Percentiles rank a stretch among this genome's conserved stretches.
Evolutionary conservation across 1,140 invertebrate species (phyloP).

Genomic region (Drosophila equinoxialis): DNA sequence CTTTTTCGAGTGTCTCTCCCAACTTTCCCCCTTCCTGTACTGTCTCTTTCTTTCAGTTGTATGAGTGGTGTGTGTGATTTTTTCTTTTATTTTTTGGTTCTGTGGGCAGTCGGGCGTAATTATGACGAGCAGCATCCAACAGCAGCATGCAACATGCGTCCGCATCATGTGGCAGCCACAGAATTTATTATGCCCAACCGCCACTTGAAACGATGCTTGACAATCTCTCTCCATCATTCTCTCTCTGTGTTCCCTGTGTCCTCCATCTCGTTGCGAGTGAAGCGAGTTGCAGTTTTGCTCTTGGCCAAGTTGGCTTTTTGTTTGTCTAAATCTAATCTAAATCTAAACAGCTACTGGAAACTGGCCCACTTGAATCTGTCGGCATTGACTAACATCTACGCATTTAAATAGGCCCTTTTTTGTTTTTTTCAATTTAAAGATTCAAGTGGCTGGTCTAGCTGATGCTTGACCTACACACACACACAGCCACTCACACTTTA

Average conservation of each 20-base stretch:
- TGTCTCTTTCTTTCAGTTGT: not conserved
- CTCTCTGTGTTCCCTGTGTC: conserved; percentile 24
- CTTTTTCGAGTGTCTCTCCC: conserved; percentile 67
- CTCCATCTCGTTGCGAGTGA: conserved; percentile 27
- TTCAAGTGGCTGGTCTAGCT: conserved; percentile 40
- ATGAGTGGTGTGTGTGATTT: conserved; percentile 26
- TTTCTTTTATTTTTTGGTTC: conserved; percentile 20
- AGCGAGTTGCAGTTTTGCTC: conserved; percentile 55
- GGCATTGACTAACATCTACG: conserved; percentile 63
- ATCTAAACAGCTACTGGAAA: conserved; percentile 43
- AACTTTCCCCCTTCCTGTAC: conserved; percentile 9
- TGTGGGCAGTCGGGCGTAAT: conserved; percentile 73
- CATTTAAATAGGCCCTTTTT: conserved; percentile 67
- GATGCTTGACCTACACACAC: conserved; percentile 56
- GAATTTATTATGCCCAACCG: conserved; percentile 69
- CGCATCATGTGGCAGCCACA: conserved; percentile 63
- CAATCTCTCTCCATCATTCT: conserved; percentile 34
- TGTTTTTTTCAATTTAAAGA: conserved; percentile 23
- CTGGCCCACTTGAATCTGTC: conserved; percentile 50
- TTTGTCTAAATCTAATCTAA: conserved; percentile 55
- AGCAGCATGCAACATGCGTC: conserved; percentile 58
- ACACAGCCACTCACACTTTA: conserved; percentile 12
- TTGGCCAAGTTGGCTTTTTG: conserved; percentile 58
- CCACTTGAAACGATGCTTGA: conserved; percentile 61
- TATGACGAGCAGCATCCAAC: conserved; percentile 64